Base-by-base conservation (phyloP, 2,888 invertebrate species). In the Caenorhabditis afra region DNA sequence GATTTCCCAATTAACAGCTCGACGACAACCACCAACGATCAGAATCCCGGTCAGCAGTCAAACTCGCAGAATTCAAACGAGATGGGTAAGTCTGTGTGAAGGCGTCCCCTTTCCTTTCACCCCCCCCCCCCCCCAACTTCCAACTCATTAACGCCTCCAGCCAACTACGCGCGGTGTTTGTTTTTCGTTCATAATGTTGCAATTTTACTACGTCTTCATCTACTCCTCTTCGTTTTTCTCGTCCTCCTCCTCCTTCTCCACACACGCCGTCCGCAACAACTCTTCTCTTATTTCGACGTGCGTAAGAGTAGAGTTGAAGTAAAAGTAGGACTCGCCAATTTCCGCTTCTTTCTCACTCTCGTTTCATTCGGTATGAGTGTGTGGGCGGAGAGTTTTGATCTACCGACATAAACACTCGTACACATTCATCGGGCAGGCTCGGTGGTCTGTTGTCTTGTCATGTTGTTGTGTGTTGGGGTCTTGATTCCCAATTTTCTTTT, bases 121-220 rank as follows among this genome's bases (percentile, higher is more conserved):
- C 14, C 10, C 55, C 10, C 35, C 52, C 50, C 14, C 10, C 55
- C 10, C 35, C 58, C 57, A 47, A 45, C 45, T 47, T 29, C 22
- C 14, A 22, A 58, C 49, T 52, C 68, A 52, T 58, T 58, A 58
- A 50, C 58, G 12, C 58, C 29, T 45, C 29, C 23, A 45, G 49
- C 53, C 16, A 12, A 29, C 1, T 18, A 3, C 53, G 39, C 18
- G 58, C 64, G 47, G 58, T 73, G 73, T 73, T 73, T 73, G 73
- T 73, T 73, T 73, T 73, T 58, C 64, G 58, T 73, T 73, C 73
- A 73, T 73, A 65, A 73, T 64, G 73, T 64, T 73, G 73, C 73
- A 73, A 64, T 73, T 73, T 73, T 58, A 59, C 57, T 49, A 57
- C 62, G 44, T 39, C 41, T 12, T 35, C 55, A 62, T 37, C 53